Evolutionary conservation across 2,888 invertebrate species (phyloP), one percentile per base, ranked within the genome.

Genomic region (Chymomyza procnemis): DNA sequence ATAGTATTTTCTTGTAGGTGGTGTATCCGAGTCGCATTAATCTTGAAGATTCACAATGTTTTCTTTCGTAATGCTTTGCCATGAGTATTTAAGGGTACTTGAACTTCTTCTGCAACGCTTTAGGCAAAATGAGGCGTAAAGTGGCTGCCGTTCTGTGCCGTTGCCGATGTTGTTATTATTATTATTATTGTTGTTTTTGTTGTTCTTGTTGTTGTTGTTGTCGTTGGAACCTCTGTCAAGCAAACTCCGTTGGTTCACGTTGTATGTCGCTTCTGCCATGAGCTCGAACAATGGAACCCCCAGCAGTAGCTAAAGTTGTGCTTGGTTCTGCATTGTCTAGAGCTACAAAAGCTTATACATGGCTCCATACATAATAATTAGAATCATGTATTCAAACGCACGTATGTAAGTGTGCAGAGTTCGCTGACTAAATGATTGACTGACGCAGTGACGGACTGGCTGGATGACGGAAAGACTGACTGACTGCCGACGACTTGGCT

Each of bases 361-460:
- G 18, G 21, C 70, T n/a, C 26, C 75, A 75, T 79, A 84, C 84
- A 81, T 84, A 81, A 81, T 81, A 81, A 81, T 81, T 84, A 81
- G 81, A 84, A 81, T 81, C 84, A 83, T 80, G 79, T 80, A 80
- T 73, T 67, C 77, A 57, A 9, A 41, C 34, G 34, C 34, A 41
- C 34, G 26, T 26, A 26, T 71, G 68, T 67, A 63, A 57, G 63
- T 65, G 66, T 54, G 71, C 61, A 71, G 70, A 75, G 81, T 81
- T 84, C 79, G 81, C 79, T 80, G 84, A 78, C 77, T 77, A 74
- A 76, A 70, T 73, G 75, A 71, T 70, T 71, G 71, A 81, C 79
- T 80, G 79, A 50, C 34, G 8, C 9, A 34, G 2, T 34, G 34
- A 34, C 5, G 5, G 5, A 34, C 79, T 80, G 84, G 75, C 77